Conservation (phyloP, 2,113 vertebrate genomes). For the Oncorhynchus clarkii region DNA sequence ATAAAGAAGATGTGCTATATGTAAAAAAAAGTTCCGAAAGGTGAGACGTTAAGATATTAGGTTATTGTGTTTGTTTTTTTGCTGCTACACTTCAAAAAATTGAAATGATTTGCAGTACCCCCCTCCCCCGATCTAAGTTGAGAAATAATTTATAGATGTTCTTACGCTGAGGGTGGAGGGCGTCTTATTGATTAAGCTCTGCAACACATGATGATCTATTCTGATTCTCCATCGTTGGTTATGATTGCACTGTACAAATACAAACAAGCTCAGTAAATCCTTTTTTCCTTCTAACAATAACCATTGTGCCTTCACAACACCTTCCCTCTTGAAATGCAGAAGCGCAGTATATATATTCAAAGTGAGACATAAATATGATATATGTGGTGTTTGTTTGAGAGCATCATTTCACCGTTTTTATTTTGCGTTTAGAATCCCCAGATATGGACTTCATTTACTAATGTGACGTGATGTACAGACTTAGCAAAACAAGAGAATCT, state of each 20-base stretch:
- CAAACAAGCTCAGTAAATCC: slow-evolving; percentile 31
- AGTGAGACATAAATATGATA: slow-evolving; percentile 28
- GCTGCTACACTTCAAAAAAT: slow-evolving; percentile 79
- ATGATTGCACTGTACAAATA: slow-evolving; percentile 56
- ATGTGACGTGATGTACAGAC: too few species aligned
- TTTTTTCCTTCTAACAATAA: slow-evolving; percentile 27
- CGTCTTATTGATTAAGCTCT: slow-evolving; percentile 4
- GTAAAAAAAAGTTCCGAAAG: slow-evolving; percentile 62
- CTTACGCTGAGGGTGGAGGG: slow-evolving; percentile 11
- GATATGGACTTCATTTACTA: background rate
- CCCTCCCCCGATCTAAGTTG: slow-evolving; percentile 16
- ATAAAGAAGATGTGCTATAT: slow-evolving; percentile 75
- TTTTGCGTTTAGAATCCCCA: slow-evolving; percentile 14
- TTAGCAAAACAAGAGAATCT: background rate
- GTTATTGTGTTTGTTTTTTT: slow-evolving; percentile 77
- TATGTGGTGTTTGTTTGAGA: background rate
- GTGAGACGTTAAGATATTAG: slow-evolving; percentile 75
- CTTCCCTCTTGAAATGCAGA: background rate
- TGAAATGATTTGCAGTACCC: slow-evolving; percentile 76
- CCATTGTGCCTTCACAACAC: slow-evolving; percentile 63
- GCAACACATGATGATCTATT: slow-evolving; percentile 23
- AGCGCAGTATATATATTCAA: slow-evolving; percentile 53
- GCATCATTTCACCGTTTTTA: background rate
- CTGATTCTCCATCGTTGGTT: slow-evolving; percentile 11
- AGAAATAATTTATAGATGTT: slow-evolving; percentile 21